phyloP scores from a whole-genome alignment of 2,888 invertebrate species.

The Hoplodrina ambigua region DNA sequence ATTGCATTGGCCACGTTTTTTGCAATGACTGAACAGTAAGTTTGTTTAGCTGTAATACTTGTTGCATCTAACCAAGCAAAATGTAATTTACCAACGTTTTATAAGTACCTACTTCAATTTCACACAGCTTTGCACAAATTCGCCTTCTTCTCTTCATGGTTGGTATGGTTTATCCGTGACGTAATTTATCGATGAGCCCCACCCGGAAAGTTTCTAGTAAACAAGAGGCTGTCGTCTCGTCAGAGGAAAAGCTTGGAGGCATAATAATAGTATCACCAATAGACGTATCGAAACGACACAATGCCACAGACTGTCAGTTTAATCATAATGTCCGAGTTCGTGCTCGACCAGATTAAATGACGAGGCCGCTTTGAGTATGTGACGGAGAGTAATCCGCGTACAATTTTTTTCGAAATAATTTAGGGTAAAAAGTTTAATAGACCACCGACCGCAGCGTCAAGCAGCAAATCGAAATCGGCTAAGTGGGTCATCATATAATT shows the following conservation, averaged over 20 bases:
- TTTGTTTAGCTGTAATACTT: conserved; percentile 60
- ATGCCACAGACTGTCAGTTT: conserved; percentile 64
- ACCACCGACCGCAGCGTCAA: conserved; percentile 79
- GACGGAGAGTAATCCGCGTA: conserved; percentile 58
- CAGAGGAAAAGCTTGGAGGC: conserved; percentile 54
- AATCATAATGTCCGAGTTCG: conserved; percentile 63
- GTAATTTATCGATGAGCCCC: conserved; percentile 40
- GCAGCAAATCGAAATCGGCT: conserved; percentile 85
- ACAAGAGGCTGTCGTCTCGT: conserved; percentile 15
- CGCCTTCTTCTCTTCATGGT: conserved; percentile 41
- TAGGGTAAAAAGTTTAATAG: conserved; percentile 81
- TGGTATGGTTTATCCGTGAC: conserved; percentile 41
- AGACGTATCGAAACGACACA: conserved; percentile 62
- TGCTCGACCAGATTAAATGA: conserved; percentile 64
- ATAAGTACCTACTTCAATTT: conserved; percentile 39
- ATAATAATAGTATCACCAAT: conserved; percentile 53
- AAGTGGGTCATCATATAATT: conserved; percentile 90
- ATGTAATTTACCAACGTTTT: conserved; percentile 46
- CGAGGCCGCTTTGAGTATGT: conserved; percentile 69
- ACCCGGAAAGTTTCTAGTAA: conserved; percentile 42
- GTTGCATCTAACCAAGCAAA: conserved; percentile 45
- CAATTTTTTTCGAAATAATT: conserved; percentile 76
- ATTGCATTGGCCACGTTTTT: conserved; percentile 82
- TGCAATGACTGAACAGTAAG: conserved; percentile 64
- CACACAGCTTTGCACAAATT: conserved; percentile 46